Evolutionary conservation across 2,113 vertebrate species (phyloP), one percentile per base, ranked within the genome.

Genomic region (Strix uralensis): DNA sequence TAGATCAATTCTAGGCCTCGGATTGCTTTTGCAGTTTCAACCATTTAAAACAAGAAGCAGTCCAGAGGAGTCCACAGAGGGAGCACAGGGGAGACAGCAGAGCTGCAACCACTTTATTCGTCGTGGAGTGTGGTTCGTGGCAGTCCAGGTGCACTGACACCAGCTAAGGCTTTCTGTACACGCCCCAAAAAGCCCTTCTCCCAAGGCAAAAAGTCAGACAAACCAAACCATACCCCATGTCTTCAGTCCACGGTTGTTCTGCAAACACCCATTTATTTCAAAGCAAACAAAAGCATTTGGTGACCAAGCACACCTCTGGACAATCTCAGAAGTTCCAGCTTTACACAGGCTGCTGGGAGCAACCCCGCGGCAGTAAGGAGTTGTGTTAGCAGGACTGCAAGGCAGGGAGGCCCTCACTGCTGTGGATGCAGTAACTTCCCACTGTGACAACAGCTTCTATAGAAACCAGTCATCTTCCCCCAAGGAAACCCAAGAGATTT

Each of bases 251-350:
- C 1, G 0, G 27, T 22, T 15, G 1, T 57, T 84, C 30, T 71
- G 62, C 55, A 83, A 71, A 82, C 21, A 47, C 29, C 17, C 18
- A 32, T 40, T 46, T 34, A 65, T 75, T 92, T 71, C 67, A 55
- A 70, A 83, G 55, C 46, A 66, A 74, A 85, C 3, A 17, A 58
- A 90, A 65, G 25, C 0, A 0, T 49, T 75, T 0, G 1, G 36
- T 1, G 2, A 55, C n/a, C 0, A 0, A 36, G 8, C 72, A 27
- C 18, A 29, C 46, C 10, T 55, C 6, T 1, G 34, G 69, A 25
- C 2, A 10, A 27, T 25, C 55, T 46, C 57, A 16, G 40, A 66
- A 58, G 78, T 18, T 5, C 51, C 61, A 61, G 44, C 44, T 74
- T 27, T 52, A 26, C 1, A 1, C 38, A 47, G 34, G 47, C 58